Conservation (phyloP, 2,888 invertebrate species). For the Metellina segmentata region DNA sequence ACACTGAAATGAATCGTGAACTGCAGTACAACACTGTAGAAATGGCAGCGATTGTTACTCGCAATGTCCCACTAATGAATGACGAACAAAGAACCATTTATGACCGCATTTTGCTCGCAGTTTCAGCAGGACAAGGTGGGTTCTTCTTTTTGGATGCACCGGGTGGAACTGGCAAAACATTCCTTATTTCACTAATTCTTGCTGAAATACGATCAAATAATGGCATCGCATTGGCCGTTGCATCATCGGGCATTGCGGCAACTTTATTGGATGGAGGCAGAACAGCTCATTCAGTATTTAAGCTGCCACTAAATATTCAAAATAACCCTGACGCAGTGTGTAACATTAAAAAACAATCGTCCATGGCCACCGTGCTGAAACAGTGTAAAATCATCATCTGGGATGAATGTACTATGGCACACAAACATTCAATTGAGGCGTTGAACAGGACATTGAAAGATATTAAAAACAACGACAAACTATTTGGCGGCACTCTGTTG, state of each 20-base stretch:
- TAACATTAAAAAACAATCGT: slow-evolving; percentile 43
- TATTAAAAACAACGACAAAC: no score
- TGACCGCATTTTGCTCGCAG: no score
- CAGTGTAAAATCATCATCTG: slow-evolving; percentile 33
- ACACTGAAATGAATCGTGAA: no score
- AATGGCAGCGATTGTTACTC: slow-evolving; percentile 61
- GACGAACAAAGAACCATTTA: slow-evolving; percentile 54
- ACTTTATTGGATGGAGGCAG: slow-evolving; percentile 81
- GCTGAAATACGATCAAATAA: slow-evolving; percentile 79
- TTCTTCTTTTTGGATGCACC: slow-evolving; percentile 81
- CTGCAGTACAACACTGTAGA: slow-evolving; percentile 50
- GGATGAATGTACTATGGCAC: slow-evolving; percentile 79
- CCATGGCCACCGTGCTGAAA: slow-evolving; percentile 34
- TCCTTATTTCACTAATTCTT: slow-evolving; percentile 80
- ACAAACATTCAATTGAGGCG: slow-evolving; percentile 79
- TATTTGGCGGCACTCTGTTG: no score
- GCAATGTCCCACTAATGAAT: slow-evolving; percentile 58
- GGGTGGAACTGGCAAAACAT: slow-evolving; percentile 82
- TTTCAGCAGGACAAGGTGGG: no score
- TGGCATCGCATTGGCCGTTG: slow-evolving; percentile 80
- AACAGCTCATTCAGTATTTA: slow-evolving; percentile 81
- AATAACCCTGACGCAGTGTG: slow-evolving; percentile 60
- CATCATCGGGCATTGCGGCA: slow-evolving; percentile 78
- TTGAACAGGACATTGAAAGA: slow-evolving; percentile 59
- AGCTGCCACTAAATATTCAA: slow-evolving; percentile 80